Percentiles rank a stretch among this genome's conserved stretches.
These are phyloP conservation scores for Lycaon pictus DNA, from an alignment of 2,113 vertebrate genomes.

Conservation along the genomic window DNA sequence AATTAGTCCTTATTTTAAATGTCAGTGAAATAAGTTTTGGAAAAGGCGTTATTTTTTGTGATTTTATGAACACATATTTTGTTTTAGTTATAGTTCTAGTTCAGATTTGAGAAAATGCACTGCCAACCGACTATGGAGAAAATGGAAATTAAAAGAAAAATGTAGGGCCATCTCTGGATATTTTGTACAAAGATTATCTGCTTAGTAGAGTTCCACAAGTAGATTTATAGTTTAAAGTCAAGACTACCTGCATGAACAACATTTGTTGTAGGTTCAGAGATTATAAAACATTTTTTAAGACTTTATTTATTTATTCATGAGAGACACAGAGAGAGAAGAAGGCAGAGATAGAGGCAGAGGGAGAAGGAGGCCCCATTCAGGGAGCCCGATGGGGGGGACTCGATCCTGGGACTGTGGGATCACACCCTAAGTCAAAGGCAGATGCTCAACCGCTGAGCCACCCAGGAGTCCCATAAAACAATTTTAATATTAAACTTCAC, in stretches of 20 bases:
- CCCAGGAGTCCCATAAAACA: not conserved
- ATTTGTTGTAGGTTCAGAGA: not conserved
- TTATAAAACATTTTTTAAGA: not conserved
- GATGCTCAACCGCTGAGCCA: no score
- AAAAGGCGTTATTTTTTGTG: not conserved
- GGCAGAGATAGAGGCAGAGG: no score
- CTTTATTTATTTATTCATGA: no score
- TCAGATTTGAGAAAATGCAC: not conserved
- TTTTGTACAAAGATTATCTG: not conserved
- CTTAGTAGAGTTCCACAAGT: not conserved
- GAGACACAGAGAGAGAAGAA: no score
- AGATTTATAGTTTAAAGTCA: not conserved
- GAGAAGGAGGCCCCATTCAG: no score
- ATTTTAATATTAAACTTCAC: not conserved
- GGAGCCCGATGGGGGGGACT: no score
- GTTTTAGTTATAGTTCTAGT: constrained; percentile 14
- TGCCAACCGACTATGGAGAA: not conserved
- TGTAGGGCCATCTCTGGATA: not conserved
- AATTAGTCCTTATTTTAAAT: constrained; percentile 24
- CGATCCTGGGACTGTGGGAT: no score
- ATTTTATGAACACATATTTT: not conserved
- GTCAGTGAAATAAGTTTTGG: not conserved
- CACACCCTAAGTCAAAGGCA: no score
- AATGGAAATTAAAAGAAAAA: constrained; percentile 73
- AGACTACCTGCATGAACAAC: not conserved